These are phyloP conservation scores for Cathartes aura DNA, from an alignment of 2,113 vertebrate species.

Conservation along the genomic window DNA sequence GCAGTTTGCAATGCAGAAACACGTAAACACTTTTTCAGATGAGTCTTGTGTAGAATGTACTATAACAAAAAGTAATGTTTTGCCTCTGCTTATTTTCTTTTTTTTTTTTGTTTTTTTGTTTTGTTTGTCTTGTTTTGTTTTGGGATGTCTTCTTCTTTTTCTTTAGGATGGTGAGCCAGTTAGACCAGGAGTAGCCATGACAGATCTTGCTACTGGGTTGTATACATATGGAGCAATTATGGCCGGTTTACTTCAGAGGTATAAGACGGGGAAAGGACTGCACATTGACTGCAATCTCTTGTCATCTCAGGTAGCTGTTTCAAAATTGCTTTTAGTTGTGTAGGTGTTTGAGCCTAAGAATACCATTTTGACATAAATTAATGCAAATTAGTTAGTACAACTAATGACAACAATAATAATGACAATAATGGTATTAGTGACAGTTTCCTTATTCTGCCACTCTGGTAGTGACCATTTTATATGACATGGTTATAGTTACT, in stretches of 20 bases:
- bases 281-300: conserved; percentile 95
- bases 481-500: neutral
- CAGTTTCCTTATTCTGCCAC: neutral
- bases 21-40: neutral
- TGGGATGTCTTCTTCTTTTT: neutral
- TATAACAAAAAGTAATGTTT: neutral
- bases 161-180: conserved; percentile 89
- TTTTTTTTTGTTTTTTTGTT: neutral
- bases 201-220: conserved; percentile 92
- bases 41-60: neutral
- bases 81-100: neutral
- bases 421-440: neutral
- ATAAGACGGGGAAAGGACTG: conserved; percentile 83
- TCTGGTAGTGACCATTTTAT: neutral
- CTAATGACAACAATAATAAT: neutral
- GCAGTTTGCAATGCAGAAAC: neutral
- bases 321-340: neutral
- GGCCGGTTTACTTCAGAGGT: conserved; percentile 89
- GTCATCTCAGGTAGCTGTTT: conserved; percentile 88
- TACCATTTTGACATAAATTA: neutral
- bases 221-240: conserved; percentile 89
- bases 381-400: neutral
- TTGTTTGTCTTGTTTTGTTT: neutral
- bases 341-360: neutral
- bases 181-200: conserved; percentile 93